Percentiles rank a stretch among this genome's conserved stretches.
Evolutionary conservation across 2,113 vertebrate genomes (phyloP).

Genomic region (Chrysochloris asiatica): DNA sequence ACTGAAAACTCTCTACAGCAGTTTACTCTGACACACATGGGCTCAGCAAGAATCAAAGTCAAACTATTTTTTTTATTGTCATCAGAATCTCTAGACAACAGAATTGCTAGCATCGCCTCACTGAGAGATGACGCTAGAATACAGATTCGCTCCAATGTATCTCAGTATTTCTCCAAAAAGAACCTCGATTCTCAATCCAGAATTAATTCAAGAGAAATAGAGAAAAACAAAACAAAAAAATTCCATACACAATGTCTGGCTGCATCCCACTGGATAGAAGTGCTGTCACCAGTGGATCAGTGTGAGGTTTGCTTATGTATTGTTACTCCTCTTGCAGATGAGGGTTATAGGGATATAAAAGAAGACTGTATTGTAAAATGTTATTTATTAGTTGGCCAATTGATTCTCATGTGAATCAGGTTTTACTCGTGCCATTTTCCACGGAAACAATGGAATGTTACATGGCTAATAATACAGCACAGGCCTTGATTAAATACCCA

Average conservation of each 20-base stretch:
- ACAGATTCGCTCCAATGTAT: background rate
- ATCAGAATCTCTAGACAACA: too few species aligned
- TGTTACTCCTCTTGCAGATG: background rate
- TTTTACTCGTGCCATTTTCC: constrained; percentile 62
- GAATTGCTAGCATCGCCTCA: background rate
- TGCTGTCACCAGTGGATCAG: background rate
- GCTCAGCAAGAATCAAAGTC: background rate
- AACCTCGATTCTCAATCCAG: background rate
- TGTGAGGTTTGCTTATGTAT: background rate
- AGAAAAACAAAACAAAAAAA: background rate
- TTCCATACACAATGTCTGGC: rapidly evolving
- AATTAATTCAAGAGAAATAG: background rate
- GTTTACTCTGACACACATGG: background rate
- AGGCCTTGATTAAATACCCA: constrained; percentile 81
- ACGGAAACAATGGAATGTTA: constrained; percentile 69
- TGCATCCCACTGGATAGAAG: background rate
- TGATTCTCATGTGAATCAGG: constrained; percentile 54
- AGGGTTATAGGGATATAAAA: constrained; percentile 51
- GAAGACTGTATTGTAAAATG: constrained; percentile 28
- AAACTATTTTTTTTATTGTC: background rate
- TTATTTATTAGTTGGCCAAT: constrained; percentile 59
- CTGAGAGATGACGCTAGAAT: background rate
- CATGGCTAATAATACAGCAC: constrained; percentile 64
- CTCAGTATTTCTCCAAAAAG: background rate
- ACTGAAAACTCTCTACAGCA: background rate